phyloP scores from a whole-genome alignment of 2,113 vertebrate species.

The Takifugu flavidus region DNA sequence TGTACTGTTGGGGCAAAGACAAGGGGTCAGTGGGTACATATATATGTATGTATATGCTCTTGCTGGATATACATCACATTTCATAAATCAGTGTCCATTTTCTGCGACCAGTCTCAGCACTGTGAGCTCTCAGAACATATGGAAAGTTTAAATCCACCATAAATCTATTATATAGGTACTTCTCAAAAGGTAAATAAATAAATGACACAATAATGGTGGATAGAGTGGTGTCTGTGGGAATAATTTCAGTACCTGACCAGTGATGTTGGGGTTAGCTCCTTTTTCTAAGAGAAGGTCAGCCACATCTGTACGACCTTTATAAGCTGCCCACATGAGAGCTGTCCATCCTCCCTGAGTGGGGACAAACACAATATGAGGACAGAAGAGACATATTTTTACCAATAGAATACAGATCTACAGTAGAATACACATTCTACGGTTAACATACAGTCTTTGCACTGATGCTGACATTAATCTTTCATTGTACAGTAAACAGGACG shows the following conservation, averaged over 20 bases:
- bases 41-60: no score
- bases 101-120: no score
- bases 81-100: no score
- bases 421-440: not conserved
- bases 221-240: not conserved
- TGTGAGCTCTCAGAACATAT: no score
- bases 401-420: not conserved
- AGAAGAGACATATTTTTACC: not conserved
- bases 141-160: no score
- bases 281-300: conserved; percentile 85
- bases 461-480: no score
- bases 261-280: conserved; percentile 92
- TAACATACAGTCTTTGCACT: not conserved
- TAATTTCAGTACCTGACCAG: conserved; percentile 84
- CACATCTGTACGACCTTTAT: conserved; percentile 89
- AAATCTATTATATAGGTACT: no score
- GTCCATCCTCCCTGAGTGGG: conserved; percentile 90
- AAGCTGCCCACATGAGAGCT: conserved; percentile 95
- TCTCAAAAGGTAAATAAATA: no score
- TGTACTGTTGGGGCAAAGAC: conserved; percentile 83
- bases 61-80: no score
- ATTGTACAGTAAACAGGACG: not conserved
- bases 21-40: conserved; percentile 8
- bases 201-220: not conserved
- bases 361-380: not conserved